phyloP scores from a whole-genome alignment of 2,888 invertebrate species.

The Plebejus melissa region DNA sequence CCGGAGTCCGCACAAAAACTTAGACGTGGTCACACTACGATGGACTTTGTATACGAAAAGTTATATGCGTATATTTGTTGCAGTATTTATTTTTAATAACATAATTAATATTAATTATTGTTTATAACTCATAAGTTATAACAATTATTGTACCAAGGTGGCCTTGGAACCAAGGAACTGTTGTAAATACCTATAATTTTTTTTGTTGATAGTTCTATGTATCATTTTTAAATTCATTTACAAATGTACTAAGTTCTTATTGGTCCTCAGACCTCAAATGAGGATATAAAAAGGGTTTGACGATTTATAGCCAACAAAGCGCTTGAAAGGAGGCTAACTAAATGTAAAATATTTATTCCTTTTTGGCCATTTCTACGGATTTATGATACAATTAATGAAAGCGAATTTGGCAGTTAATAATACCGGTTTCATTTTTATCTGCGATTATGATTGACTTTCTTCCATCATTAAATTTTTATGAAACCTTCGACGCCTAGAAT shows the following conservation, averaged over 20 bases:
- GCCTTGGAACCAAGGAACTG: too few species aligned
- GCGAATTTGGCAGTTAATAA: background rate
- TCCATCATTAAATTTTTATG: background rate
- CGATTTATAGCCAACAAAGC: too few species aligned
- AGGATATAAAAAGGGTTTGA: too few species aligned
- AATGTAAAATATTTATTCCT: background rate
- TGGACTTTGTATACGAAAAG: background rate
- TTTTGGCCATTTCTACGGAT: background rate
- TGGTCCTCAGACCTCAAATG: too few species aligned
- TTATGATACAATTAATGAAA: background rate
- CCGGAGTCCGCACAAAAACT: conserved; percentile 3
- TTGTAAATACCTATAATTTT: too few species aligned
- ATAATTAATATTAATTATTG: background rate
- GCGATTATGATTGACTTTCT: background rate
- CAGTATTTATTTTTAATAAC: background rate
- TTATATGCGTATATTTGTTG: background rate
- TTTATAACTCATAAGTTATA: background rate
- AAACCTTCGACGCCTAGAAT: too few species aligned
- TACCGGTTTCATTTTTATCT: background rate
- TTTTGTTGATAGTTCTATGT: too few species aligned
- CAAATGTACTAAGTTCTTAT: too few species aligned
- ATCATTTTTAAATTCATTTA: too few species aligned
- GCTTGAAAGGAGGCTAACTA: background rate
- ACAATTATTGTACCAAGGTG: too few species aligned
- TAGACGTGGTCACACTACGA: background rate